phyloP scores from a whole-genome alignment of 35 echinoderm and acorn worm species.

The Anneissia japonica region DNA sequence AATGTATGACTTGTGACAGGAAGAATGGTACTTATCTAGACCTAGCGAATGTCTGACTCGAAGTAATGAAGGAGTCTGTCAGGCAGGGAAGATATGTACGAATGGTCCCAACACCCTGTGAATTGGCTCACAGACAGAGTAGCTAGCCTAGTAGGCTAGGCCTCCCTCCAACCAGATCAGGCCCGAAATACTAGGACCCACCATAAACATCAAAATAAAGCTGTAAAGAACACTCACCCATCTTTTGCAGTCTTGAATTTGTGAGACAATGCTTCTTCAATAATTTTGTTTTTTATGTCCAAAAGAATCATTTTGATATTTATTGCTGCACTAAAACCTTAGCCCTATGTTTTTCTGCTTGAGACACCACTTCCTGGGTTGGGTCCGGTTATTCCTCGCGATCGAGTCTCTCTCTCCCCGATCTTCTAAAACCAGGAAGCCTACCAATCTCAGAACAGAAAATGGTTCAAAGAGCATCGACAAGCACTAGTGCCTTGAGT shows the following conservation, averaged over 20 bases:
- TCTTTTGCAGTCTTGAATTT: constrained; percentile 63
- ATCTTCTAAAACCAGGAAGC: no score
- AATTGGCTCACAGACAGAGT: neutral
- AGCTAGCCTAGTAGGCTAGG: neutral
- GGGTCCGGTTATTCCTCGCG: no score
- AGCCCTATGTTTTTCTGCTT: no score
- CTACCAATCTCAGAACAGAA: no score
- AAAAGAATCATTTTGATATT: constrained; percentile 73
- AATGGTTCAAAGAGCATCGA: no score
- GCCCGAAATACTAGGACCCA: neutral
- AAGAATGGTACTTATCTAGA: no score
- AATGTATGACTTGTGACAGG: no score
- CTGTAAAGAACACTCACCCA: constrained; percentile 60
- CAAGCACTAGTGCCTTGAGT: no score
- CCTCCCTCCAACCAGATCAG: neutral
- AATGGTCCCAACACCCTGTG: neutral
- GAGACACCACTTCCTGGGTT: no score
- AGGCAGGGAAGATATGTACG: neutral
- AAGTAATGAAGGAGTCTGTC: neutral
- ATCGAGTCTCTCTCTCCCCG: no score
- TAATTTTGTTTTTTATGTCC: constrained; percentile 82
- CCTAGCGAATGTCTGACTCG: no score
- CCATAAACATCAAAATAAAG: no score
- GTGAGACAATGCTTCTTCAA: constrained; percentile 58
- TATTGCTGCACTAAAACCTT: neutral